Evolutionary conservation across 2,888 invertebrate species (phyloP), one percentile per base, ranked within the genome.

Genomic region (Synanthedon formicaeformis): DNA sequence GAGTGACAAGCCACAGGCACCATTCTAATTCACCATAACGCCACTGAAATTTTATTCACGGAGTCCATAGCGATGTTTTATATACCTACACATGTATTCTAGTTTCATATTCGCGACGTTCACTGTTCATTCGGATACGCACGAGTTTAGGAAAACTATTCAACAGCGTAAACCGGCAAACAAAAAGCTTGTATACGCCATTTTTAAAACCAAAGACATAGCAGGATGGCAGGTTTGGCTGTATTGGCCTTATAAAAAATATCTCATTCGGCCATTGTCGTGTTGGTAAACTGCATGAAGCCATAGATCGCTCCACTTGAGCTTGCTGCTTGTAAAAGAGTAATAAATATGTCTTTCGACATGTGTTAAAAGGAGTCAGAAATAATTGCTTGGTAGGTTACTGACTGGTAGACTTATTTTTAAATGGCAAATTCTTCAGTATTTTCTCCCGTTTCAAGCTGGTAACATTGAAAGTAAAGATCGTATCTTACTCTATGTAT

Each of bases 151-250:
- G 73, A 72, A 80, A 81, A 81, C 76, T 76, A 75, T 82, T 88
- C 80, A 87, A 80, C 78, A 81, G 78, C 81, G 77, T 85, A 86
- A 82, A 87, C 88, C 88, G 89, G 88, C 89, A 86, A 88, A 88
- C 89, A 88, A 89, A 88, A 88, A 88, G 88, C 88, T 88, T 88
- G 88, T 88, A 88, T 88, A 88, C 89, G 89, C 89, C 89, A 89
- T 89, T 88, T 89, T 89, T 88, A 88, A 88, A 88, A 88, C 86
- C 87, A 83, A 86, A 88, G 88, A 88, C 88, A 87, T 85, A 86
- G 85, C 86, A 86, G 85, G 82, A 87, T 85, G 86, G 85, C 86
- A 86, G 85, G 82, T 81, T 78, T 79, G 73, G 78, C 77, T 80
- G 80, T 82, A 80, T 74, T 78, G 76, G 82, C 86, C 86, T 14